Evolutionary conservation across 2,888 invertebrate genomes (phyloP), one percentile per base, ranked within the genome.

Genomic region (Agonum fuliginosum): DNA sequence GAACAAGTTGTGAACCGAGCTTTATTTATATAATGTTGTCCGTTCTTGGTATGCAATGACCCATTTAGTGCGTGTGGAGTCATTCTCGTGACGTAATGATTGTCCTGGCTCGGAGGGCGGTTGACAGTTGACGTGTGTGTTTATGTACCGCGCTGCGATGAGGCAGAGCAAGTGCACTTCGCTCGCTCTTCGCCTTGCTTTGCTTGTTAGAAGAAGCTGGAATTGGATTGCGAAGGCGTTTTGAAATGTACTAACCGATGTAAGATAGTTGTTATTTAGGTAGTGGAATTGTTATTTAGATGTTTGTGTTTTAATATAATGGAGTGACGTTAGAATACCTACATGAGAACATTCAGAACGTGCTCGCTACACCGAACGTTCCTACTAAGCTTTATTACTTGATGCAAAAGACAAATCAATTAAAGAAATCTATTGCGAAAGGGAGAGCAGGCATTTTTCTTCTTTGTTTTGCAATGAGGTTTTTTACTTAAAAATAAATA

Each of bases 181-280:
- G n/a, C 10, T 19, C n/a, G 24, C 24, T 43, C 43, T 14, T 10
- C 46, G 14, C 6, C 6, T n/a, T 46, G 46, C 46, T 17, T 24
- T 14, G 54, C 58, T 62, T 62, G 58, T 62, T 62, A 46, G 46
- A 46, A 30, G 58, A 62, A 14, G 58, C 27, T 27, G 54, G 12
- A 12, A 24, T 20, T 22, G 58, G 58, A 62, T 62, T 30, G 58
- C 58, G 58, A 27, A 62, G 58, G 58, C 58, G 58, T 62, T 62
- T 62, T 27, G 34, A 62, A 34, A 62, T 62, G 58, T 62, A 62
- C 58, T 62, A 27, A 62, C 58, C 58, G 58, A 62, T 62, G 30
- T 30, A 62, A 62, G 58, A 62, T 62, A 62, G 58, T 62, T 62
- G 58, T 62, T 62, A 62, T 62, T 62, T 62, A 62, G 58, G 30